Conservation (phyloP, 2,888 invertebrate species). For the Platynereis dumerilii region DNA sequence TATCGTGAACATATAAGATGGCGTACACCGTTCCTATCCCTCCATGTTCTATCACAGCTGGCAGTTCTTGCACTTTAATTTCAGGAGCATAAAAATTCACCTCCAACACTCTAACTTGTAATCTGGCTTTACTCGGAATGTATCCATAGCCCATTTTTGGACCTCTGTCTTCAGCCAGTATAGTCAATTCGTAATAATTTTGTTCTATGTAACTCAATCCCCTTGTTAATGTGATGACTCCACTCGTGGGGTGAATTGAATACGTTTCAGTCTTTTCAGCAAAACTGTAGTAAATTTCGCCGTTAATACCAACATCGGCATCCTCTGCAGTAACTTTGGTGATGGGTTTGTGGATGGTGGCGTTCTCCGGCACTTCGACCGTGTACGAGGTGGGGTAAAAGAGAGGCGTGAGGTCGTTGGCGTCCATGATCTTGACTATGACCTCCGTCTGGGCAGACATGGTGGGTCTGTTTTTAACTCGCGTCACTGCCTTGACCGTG, state of each 20-base stretch:
- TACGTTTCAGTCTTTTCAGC: constrained; percentile 76
- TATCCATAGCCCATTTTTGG: constrained; percentile 54
- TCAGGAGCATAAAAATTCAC: constrained; percentile 88
- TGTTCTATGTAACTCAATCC: constrained; percentile 75
- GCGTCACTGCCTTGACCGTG: constrained; percentile 74
- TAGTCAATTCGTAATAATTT: constrained; percentile 75
- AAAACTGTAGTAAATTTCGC: constrained; percentile 96
- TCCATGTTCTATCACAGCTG: constrained; percentile 80
- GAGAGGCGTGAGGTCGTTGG: constrained; percentile 84
- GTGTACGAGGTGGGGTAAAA: constrained; percentile 91
- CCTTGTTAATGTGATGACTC: constrained; percentile 83
- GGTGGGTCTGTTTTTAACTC: constrained; percentile 63
- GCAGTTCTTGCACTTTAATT: constrained; percentile 76
- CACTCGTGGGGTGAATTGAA: constrained; percentile 91
- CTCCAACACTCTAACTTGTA: constrained; percentile 70
- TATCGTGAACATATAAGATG: constrained; percentile 83
- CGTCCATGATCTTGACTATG: constrained; percentile 63
- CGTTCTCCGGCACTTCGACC: constrained; percentile 86
- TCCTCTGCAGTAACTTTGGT: constrained; percentile 81
- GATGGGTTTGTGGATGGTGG: constrained; percentile 82
- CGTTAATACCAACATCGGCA: constrained; percentile 93
- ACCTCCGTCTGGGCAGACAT: constrained; percentile 64
- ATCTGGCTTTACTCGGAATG: constrained; percentile 22
- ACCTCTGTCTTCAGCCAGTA: constrained; percentile 87
- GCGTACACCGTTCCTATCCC: constrained; percentile 82